Percentiles rank a stretch among this genome's conserved stretches.
Conservation (phyloP, 2,113 vertebrate species). For the Bucco capensis region DNA sequence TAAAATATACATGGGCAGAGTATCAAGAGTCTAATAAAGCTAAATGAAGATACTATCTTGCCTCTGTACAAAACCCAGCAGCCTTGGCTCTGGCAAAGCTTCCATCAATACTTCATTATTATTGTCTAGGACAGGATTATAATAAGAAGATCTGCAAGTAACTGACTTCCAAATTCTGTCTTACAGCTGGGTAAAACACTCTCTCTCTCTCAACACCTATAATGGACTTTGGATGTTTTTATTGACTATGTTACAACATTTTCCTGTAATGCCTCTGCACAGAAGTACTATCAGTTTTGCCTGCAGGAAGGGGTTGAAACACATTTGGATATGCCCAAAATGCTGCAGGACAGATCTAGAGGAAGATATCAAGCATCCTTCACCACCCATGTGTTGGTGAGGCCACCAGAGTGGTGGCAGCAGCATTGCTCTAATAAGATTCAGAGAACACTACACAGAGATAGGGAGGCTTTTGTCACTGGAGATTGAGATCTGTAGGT, state of each 20-base stretch:
- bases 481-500: not conserved
- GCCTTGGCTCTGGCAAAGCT: constrained; percentile 48
- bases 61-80: constrained; percentile 39
- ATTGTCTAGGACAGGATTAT: constrained; percentile 26
- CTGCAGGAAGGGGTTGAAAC: not conserved
- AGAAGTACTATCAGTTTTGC: not conserved
- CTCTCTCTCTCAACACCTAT: not conserved
- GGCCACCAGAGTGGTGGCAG: not conserved
- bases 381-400: rapidly evolving
- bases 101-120: constrained; percentile 52
- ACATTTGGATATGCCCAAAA: not conserved
- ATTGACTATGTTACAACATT: not conserved
- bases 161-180: constrained; percentile 10
- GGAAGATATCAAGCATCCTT: not conserved
- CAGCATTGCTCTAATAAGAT: not conserved
- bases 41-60: constrained; percentile 57
- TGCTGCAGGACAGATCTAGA: not conserved
- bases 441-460: not conserved
- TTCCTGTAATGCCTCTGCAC: not conserved
- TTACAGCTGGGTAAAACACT: constrained; percentile 15
- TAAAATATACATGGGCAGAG: constrained; percentile 64
- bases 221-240: not conserved
- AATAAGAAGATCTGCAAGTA: constrained; percentile 44
- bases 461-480: not conserved
- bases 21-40: constrained; percentile 59